Base-by-base conservation (phyloP, 2,113 vertebrate species). In the Lota lota region DNA sequence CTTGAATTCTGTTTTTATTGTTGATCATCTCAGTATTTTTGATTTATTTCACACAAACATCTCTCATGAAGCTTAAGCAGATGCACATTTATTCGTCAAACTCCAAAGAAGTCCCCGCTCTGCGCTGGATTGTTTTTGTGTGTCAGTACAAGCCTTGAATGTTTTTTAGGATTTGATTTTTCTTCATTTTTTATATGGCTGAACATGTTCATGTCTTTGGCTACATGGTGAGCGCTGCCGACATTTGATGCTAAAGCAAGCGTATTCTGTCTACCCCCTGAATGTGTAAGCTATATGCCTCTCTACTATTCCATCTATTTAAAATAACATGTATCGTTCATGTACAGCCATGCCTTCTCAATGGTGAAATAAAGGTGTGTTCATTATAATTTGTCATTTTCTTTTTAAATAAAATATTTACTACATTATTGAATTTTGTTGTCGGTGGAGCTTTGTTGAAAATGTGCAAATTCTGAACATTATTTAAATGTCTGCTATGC, bases 341-440 rank as follows among this genome's bases (percentile, higher is more conserved):
- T 91, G 84, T 93, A 90, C 92, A 93, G 94, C 94, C 91, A 61
- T 91, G 89, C 94, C 92, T 93, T 92, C 81, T 88, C 91, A 90
- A 90, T 22, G 89, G 89, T 90, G 71, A 93, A 95, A 95, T 93
- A 93, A 93, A 94, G 92, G 85, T 89, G 90, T 92, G 92, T 91
- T 85, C 79, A 66, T 84, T 86, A 80, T 69, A 59, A 84, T 79
- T 66, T 85, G 78, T 81, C 72, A 58, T 75, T 85, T 87, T 81
- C 70, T 82, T 87, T 84, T 80, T 74, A 74, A 83, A 84, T 88
- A 88, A 89, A 89, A 85, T 82, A 75, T 80, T 69, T 70, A 79
- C 69, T 64, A 87, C 75, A 78, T 74, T 65, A 68, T 61, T 69
- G 40, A 65, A 69, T 36, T 67, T 12, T 62, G 20, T 67, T 33